These are phyloP conservation scores for Pseudomyrmex sp. DNA, from an alignment of 1,140 invertebrate genomes.

Conservation along the genomic window DNA sequence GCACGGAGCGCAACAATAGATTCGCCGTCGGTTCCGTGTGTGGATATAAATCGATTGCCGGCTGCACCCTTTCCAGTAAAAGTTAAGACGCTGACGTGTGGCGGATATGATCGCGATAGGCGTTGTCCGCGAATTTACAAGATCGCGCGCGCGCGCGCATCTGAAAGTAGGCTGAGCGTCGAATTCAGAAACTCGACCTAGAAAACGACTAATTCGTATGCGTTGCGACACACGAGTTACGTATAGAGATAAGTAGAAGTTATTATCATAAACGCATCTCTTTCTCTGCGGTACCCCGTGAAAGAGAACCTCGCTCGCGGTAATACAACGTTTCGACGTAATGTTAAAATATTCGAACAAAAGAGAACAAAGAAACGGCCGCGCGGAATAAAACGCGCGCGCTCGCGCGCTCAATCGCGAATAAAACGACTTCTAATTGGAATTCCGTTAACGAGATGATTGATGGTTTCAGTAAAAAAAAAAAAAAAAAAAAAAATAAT, in stretches of 20 bases:
- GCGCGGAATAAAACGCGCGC: background rate
- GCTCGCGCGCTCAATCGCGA: background rate
- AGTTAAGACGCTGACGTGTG: constrained; percentile 41
- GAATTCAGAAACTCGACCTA: constrained; percentile 35
- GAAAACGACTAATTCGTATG: constrained; percentile 41
- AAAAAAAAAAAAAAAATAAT: background rate
- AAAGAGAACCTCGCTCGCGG: background rate
- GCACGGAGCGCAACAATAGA: constrained; percentile 35
- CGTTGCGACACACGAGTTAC: constrained; percentile 38
- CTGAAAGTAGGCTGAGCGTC: constrained; percentile 28
- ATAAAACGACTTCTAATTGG: no score
- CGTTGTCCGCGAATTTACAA: constrained; percentile 28
- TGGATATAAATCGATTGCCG: constrained; percentile 32
- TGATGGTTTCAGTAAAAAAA: no score
- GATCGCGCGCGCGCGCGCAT: constrained; percentile 1
- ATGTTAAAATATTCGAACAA: background rate
- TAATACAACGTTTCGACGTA: background rate
- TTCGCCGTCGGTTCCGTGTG: constrained; percentile 20
- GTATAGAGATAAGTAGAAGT: constrained; percentile 21
- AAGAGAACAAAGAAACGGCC: background rate
- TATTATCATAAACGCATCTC: constrained; percentile 28
- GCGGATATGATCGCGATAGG: constrained; percentile 35
- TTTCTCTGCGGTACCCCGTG: no score
- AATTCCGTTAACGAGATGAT: no score
- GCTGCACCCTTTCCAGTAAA: constrained; percentile 52